A percentile compares a stretch with the other conserved stretches of the same genome.
These are phyloP conservation scores for Zapus hudsonius DNA, from an alignment of 2,113 vertebrate species.

Conservation along the genomic window DNA sequence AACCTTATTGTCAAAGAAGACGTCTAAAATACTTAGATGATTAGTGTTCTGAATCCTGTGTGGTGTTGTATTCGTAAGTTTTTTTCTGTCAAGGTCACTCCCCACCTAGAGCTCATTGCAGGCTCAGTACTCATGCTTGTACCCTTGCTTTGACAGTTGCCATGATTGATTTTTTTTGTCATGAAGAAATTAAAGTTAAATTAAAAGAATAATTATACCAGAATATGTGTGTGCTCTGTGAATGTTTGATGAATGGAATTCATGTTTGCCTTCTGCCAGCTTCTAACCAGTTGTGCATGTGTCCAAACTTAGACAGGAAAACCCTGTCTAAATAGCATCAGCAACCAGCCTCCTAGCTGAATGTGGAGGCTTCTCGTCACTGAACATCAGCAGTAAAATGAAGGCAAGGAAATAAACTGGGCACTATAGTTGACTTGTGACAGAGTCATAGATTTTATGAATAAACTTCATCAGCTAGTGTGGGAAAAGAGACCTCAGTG, in stretches of 20 bases:
- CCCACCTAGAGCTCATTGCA: background rate
- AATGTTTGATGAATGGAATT: background rate
- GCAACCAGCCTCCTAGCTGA: background rate
- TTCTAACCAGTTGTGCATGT: background rate
- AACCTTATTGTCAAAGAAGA: background rate
- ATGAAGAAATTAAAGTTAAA: background rate
- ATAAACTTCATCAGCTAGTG: background rate
- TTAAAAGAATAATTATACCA: background rate
- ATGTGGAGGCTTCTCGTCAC: background rate
- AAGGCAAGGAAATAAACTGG: constrained; percentile 21
- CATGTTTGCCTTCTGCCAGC: background rate
- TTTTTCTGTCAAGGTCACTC: background rate
- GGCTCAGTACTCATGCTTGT: background rate
- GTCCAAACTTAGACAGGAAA: background rate
- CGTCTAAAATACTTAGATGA: background rate
- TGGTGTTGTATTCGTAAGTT: background rate
- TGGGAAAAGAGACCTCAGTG: constrained; percentile 67
- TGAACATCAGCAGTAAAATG: background rate
- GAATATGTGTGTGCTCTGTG: background rate
- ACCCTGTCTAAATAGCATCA: too few species aligned
- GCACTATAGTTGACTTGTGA: constrained; percentile 44
- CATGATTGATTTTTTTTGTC: background rate
- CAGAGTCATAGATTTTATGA: constrained; percentile 34
- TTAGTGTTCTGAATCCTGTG: background rate
- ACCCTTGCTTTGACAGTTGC: background rate